These are phyloP conservation scores for Gymnobelideus leadbeateri DNA, from an alignment of 2,113 vertebrate genomes.

Conservation along the genomic window DNA sequence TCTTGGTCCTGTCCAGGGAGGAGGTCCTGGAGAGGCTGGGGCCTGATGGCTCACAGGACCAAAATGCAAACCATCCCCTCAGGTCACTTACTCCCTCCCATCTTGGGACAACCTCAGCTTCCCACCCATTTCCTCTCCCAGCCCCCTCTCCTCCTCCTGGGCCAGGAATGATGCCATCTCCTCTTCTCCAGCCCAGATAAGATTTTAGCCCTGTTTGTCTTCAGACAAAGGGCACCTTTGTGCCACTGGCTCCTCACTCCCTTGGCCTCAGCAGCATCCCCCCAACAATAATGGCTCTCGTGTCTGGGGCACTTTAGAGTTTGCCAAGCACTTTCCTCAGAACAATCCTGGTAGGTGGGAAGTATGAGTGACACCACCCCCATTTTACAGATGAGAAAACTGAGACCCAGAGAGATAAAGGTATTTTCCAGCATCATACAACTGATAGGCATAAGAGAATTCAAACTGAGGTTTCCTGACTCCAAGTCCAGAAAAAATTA, in stretches of 20 bases:
- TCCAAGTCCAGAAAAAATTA: background rate
- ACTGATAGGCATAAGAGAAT: background rate
- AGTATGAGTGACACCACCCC: background rate
- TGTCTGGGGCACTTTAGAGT: background rate
- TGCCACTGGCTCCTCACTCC: background rate
- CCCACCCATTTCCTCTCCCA: background rate
- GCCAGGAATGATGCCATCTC: background rate
- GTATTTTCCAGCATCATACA: background rate
- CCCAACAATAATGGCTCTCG: background rate
- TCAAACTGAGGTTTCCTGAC: background rate
- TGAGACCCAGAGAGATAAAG: background rate
- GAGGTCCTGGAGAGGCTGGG: background rate
- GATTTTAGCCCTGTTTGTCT: background rate
- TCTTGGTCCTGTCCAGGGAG: background rate
- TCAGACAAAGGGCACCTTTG: background rate
- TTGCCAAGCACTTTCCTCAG: background rate
- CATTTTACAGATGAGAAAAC: background rate
- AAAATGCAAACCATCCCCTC: background rate
- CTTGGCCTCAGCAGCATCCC: background rate
- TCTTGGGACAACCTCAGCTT: background rate
- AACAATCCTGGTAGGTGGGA: background rate
- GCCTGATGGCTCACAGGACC: too few species aligned
- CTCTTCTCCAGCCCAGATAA: background rate
- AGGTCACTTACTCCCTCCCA: background rate
- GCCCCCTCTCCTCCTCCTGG: background rate